Evolutionary conservation across 2,113 vertebrate genomes (phyloP).

Genomic region (Brachypteracias leptosomus): DNA sequence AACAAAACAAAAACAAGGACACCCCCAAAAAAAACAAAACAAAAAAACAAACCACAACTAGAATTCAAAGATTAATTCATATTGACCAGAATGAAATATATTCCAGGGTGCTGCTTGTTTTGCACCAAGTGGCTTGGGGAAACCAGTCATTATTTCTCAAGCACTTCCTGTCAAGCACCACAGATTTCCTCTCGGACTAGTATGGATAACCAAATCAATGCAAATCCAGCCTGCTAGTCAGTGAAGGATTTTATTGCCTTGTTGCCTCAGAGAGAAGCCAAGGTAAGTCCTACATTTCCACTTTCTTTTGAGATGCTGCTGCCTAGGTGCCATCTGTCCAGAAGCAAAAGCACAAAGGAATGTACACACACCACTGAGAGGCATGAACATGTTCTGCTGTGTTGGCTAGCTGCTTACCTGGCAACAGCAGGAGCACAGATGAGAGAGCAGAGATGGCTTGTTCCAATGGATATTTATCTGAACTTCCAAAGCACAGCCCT

Average conservation of each 20-base stretch:
- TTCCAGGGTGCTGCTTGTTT: rapidly evolving
- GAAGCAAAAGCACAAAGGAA: neutral
- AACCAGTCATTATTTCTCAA: neutral
- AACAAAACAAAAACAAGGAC: too few species aligned
- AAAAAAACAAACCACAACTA: neutral
- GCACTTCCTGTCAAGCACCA: neutral
- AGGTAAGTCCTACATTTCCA: neutral
- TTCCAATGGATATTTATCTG: neutral
- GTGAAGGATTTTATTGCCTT: neutral
- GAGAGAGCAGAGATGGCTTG: neutral
- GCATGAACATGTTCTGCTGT: neutral
- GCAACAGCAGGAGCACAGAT: neutral
- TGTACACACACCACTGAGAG: neutral
- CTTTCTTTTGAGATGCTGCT: neutral
- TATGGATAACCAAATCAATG: neutral
- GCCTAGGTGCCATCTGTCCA: neutral
- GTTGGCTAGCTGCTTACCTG: neutral
- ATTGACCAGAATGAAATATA: neutral
- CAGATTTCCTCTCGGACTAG: neutral
- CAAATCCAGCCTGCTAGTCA: neutral
- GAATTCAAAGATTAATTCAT: neutral
- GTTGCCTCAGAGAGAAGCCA: neutral
- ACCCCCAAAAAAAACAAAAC: too few species aligned
- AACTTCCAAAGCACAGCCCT: neutral
- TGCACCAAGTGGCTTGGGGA: neutral